Evolutionary conservation across 2,888 invertebrate genomes (phyloP).

Genomic region (Thereva nobilitata): DNA sequence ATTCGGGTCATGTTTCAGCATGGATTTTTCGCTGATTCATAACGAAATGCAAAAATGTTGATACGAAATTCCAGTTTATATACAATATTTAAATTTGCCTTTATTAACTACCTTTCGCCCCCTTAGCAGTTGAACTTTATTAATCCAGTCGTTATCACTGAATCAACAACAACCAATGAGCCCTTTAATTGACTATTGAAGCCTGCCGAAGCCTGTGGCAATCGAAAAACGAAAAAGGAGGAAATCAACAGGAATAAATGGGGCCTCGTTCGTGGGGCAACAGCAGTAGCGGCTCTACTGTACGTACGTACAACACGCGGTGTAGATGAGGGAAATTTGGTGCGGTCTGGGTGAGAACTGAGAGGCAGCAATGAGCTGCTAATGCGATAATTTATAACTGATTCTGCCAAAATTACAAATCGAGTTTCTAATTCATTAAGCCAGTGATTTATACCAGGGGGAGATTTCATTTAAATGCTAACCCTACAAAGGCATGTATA

Average conservation of each 20-base stretch:
- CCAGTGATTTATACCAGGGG: constrained; percentile 37
- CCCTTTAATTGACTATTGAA: constrained; percentile 27
- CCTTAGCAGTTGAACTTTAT: constrained; percentile 1
- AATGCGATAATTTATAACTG: constrained; percentile 42
- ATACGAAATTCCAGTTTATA: not conserved
- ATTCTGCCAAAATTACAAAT: constrained; percentile 40
- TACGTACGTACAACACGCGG: no score
- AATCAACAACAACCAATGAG: constrained; percentile 2
- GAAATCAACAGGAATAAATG: constrained; percentile 36
- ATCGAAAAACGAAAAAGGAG: constrained; percentile 1
- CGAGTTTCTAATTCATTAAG: constrained; percentile 42
- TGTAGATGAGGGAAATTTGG: no score
- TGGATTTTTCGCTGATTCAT: not conserved
- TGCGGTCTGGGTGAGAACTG: no score
- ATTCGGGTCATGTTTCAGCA: not conserved
- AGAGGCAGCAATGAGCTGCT: constrained; percentile 32
- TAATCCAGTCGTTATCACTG: not conserved
- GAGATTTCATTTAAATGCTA: constrained; percentile 28
- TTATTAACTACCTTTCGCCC: constrained; percentile 5
- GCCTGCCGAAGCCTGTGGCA: constrained; percentile 1
- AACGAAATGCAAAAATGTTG: no score
- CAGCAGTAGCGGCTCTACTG: not conserved
- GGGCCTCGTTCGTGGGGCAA: constrained; percentile 3
- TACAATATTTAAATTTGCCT: constrained; percentile 11
- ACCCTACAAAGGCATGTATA: constrained; percentile 4